Conservation (phyloP, 2,113 vertebrate genomes). For the Ciconia maguari region DNA sequence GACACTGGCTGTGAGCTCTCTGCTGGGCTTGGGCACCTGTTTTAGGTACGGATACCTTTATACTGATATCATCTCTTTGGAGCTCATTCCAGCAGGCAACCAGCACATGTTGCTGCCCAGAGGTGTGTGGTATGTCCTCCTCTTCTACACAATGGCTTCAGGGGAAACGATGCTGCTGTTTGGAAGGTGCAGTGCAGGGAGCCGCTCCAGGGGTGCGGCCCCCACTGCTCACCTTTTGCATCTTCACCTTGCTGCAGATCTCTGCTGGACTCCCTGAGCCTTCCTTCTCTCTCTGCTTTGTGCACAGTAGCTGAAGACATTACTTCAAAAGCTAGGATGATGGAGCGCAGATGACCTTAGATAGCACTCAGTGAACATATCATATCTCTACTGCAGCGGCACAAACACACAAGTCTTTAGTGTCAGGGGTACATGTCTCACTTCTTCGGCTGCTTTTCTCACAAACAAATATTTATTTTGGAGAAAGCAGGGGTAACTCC, state of each 20-base stretch:
- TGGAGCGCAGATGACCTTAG: slow-evolving; percentile 4
- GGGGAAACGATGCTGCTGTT: neutral
- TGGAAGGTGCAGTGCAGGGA: neutral
- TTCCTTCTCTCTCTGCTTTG: neutral
- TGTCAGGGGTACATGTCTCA: slow-evolving; percentile 36
- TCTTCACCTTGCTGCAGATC: neutral
- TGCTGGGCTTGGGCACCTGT: neutral
- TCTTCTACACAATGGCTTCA: neutral
- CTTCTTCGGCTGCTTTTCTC: slow-evolving; percentile 56
- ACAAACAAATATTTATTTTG: slow-evolving; percentile 69
- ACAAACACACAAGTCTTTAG: slow-evolving; percentile 5
- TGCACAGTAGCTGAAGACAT: neutral
- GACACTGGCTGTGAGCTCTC: neutral
- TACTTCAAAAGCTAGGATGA: neutral
- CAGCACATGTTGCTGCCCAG: neutral
- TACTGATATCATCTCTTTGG: neutral
- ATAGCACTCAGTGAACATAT: neutral
- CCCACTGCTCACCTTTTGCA: neutral
- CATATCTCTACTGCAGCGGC: neutral
- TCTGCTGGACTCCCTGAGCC: neutral
- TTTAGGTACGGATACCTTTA: neutral
- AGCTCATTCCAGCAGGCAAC: neutral
- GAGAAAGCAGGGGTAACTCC: slow-evolving; percentile 66
- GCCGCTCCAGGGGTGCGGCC: neutral
- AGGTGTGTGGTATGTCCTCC: neutral